Conservation (phyloP, 1,140 invertebrate species). For the Drosophila ercepeae region DNA sequence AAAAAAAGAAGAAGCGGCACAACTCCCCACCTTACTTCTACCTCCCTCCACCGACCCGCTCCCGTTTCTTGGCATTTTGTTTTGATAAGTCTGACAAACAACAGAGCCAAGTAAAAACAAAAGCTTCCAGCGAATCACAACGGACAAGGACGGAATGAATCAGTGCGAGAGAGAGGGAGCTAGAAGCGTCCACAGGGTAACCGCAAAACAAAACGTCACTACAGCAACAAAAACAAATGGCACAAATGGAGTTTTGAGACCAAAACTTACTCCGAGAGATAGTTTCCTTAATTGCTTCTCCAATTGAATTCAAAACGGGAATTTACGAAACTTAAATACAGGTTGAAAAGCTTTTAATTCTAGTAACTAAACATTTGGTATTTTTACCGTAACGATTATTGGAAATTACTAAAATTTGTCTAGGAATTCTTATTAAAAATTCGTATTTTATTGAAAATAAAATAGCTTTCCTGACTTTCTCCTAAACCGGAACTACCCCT, state of each 20-base stretch:
- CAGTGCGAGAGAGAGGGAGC: not conserved
- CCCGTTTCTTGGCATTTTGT: constrained; percentile 63
- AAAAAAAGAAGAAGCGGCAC: constrained; percentile 30
- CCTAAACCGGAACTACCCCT: no score
- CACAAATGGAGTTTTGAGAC: constrained; percentile 2
- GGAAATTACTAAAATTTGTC: no score
- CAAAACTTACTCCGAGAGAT: constrained; percentile 14
- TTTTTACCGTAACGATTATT: no score
- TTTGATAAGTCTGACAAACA: constrained; percentile 77
- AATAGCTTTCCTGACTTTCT: no score
- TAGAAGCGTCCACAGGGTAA: constrained; percentile 46
- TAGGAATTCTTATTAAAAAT: no score
- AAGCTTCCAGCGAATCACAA: constrained; percentile 66
- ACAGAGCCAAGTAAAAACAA: constrained; percentile 69
- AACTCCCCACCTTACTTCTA: constrained; percentile 6
- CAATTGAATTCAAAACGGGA: not conserved
- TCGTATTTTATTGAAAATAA: no score
- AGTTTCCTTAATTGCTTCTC: constrained; percentile 17
- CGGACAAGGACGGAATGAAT: constrained; percentile 9
- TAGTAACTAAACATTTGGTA: not conserved
- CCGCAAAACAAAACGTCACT: constrained; percentile 71
- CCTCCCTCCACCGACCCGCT: not conserved
- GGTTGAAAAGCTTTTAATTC: not conserved
- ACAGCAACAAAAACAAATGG: constrained; percentile 42
- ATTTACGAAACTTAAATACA: not conserved